Conservation (phyloP, 1,140 invertebrate genomes). For the Zaprionus taronus region DNA sequence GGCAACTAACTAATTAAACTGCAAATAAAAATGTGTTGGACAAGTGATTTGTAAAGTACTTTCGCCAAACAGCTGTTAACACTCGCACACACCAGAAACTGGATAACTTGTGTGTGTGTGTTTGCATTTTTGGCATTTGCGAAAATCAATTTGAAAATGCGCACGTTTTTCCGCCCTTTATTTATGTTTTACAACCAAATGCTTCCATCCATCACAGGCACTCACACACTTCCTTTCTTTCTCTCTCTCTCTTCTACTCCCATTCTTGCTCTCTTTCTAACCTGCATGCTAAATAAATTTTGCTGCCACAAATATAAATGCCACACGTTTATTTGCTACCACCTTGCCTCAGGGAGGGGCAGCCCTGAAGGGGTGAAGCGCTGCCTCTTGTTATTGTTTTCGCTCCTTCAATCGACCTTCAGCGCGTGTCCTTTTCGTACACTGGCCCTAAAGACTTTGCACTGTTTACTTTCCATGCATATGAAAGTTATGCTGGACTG, state of each 20-base stretch:
- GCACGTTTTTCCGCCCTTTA: slow-evolving; percentile 42
- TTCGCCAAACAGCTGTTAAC: slow-evolving; percentile 49
- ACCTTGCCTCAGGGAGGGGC: slow-evolving; percentile 17
- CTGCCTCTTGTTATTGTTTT: slow-evolving; percentile 20
- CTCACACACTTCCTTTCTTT: neutral
- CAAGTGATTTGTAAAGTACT: slow-evolving; percentile 56
- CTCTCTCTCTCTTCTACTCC: neutral
- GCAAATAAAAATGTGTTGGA: slow-evolving; percentile 67
- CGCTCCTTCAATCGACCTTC: slow-evolving; percentile 71
- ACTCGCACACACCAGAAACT: neutral
- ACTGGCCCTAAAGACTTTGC: slow-evolving; percentile 26
- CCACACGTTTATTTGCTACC: slow-evolving; percentile 73
- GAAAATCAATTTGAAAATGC: slow-evolving; percentile 70
- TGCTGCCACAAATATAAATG: slow-evolving; percentile 75
- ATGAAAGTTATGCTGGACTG: slow-evolving; percentile 51
- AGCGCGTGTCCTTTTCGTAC: slow-evolving; percentile 36
- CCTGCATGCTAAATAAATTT: slow-evolving; percentile 68
- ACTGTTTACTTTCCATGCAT: slow-evolving; percentile 68
- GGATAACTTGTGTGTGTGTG: neutral
- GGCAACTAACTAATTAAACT: slow-evolving; percentile 74
- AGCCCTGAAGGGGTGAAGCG: slow-evolving; percentile 19
- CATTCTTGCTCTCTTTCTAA: neutral
- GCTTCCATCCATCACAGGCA: neutral
- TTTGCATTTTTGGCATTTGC: slow-evolving; percentile 11
- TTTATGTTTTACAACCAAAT: slow-evolving; percentile 51